Conservation (phyloP, 30 jellyfish, hydroid and myxozoan genomes). For the Aurelia sp. region DNA sequence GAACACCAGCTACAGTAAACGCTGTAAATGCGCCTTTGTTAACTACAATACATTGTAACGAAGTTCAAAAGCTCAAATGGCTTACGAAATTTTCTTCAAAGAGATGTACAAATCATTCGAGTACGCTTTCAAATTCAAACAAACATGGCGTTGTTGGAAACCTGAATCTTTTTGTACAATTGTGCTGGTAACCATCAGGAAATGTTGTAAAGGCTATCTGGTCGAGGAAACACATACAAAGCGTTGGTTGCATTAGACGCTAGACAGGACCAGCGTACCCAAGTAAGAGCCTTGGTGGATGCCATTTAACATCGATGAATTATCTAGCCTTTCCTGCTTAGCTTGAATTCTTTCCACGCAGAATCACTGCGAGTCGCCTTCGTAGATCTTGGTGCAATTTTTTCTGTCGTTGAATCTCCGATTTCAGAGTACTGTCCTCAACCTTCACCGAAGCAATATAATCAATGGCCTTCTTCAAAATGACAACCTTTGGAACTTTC, state of each 20-base stretch:
- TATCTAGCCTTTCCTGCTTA: neutral
- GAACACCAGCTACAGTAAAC: no score
- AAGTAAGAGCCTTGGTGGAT: neutral
- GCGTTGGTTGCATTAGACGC: neutral
- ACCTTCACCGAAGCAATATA: slow-evolving; percentile 43
- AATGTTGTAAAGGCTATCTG: no score
- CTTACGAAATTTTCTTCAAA: no score
- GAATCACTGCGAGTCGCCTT: slow-evolving; percentile 45
- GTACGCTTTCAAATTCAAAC: neutral
- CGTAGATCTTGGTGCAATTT: slow-evolving; percentile 64
- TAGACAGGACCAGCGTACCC: neutral
- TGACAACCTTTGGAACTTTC: slow-evolving; percentile 92
- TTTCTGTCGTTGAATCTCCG: slow-evolving; percentile 59
- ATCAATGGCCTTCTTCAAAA: slow-evolving; percentile 76
- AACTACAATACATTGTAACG: no score
- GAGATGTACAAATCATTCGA: neutral
- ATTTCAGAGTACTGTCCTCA: slow-evolving; percentile 25
- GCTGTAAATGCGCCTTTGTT: no score
- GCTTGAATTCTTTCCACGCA: neutral
- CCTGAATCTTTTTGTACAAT: no score
- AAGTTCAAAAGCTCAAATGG: no score
- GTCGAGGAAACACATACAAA: no score
- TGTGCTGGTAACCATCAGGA: no score
- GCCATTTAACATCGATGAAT: neutral
- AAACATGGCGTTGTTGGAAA: no score